Conservation (phyloP, 1,140 invertebrate species). For the Pseudomyrmex sp. region DNA sequence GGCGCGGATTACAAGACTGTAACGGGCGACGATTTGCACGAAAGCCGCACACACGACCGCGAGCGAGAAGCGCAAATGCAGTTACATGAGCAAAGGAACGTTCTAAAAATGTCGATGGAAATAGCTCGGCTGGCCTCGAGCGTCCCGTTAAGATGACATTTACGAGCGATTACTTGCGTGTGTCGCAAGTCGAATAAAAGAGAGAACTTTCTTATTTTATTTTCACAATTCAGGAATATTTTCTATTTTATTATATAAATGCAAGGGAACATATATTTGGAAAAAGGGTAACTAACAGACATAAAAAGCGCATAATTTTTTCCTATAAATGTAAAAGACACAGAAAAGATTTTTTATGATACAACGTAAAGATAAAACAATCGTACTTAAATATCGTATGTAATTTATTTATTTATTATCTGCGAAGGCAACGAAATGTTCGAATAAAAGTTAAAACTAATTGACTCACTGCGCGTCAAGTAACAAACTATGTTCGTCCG, state of each 20-base stretch:
- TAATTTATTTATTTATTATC: no score
- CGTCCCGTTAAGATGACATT: conserved; percentile 14
- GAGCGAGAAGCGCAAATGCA: not conserved
- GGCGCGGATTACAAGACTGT: conserved; percentile 58
- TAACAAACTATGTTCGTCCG: not conserved
- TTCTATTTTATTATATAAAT: not conserved
- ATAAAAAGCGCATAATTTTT: conserved; percentile 1
- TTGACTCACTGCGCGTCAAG: no score
- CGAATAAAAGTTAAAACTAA: no score
- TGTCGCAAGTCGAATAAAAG: not conserved
- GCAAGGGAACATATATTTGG: not conserved
- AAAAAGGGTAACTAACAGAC: not conserved
- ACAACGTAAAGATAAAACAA: not conserved
- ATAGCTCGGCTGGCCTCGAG: conserved; percentile 11
- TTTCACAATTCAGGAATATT: not conserved
- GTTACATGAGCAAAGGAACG: conserved; percentile 1
- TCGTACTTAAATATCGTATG: no score
- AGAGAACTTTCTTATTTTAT: not conserved
- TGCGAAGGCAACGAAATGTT: no score
- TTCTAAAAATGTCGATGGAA: conserved; percentile 25
- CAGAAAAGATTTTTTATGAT: not conserved
- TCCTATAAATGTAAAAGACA: not conserved
- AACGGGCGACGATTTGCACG: conserved; percentile 37
- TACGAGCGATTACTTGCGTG: conserved; percentile 16
- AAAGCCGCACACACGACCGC: not conserved